Percentiles rank a stretch among this genome's conserved stretches.
These are phyloP conservation scores for Anoplophora glabripennis DNA, from an alignment of 1,140 invertebrate genomes.

Conservation along the genomic window DNA sequence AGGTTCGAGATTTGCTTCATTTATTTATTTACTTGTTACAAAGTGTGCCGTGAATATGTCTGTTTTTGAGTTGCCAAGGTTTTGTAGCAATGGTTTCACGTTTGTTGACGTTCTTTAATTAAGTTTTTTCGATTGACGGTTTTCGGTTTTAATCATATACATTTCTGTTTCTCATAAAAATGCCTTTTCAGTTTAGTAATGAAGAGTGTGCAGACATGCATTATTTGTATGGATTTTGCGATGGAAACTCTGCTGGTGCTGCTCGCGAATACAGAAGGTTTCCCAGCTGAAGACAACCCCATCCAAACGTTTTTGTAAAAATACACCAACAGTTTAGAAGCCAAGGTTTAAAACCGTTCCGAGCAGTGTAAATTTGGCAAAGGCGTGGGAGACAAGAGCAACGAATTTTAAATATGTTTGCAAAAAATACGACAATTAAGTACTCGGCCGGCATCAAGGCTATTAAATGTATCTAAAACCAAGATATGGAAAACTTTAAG, in stretches of 20 bases:
- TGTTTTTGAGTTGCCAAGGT: no score
- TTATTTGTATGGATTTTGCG: constrained; percentile 1
- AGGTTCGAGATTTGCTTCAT: no score
- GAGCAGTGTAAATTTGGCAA: no score
- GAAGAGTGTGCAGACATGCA: constrained; percentile 8
- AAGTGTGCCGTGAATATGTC: no score
- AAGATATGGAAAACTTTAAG: constrained; percentile 6
- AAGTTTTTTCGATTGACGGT: no score
- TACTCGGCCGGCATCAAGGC: background rate
- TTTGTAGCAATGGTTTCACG: no score
- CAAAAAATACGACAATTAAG: background rate
- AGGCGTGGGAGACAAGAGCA: no score
- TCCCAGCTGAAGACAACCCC: background rate
- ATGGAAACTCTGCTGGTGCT: background rate
- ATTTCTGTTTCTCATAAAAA: background rate
- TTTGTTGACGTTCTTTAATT: no score
- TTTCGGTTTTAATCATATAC: no score
- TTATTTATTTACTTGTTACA: no score
- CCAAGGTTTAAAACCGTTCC: background rate
- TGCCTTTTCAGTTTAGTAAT: constrained; percentile 2
- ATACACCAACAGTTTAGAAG: constrained; percentile 2
- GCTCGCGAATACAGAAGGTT: background rate
- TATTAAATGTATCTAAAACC: background rate
- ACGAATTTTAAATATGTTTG: constrained; percentile 2
- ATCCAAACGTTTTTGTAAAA: constrained; percentile 3